phyloP scores from a whole-genome alignment of 2,797 vertebrate species.

The Epinephelus awoara region DNA sequence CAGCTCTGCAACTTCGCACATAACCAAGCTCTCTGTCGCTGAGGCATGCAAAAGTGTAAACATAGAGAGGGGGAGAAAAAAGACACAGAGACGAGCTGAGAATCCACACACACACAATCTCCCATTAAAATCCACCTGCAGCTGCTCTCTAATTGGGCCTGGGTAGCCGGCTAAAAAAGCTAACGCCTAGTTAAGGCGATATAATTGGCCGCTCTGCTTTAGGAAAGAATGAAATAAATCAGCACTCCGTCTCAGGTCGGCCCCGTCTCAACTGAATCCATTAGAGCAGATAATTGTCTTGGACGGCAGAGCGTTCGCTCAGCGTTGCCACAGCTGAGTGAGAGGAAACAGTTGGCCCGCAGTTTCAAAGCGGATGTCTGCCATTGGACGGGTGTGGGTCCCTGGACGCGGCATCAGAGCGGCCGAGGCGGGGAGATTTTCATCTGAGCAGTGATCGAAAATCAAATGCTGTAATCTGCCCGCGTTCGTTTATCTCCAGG shows the following conservation, averaged over 20 bases:
- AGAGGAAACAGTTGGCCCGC: conserved; percentile 58
- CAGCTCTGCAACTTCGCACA: conserved; percentile 59
- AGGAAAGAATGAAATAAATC: conserved; percentile 83
- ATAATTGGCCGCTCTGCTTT: conserved; percentile 83
- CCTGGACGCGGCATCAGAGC: conserved; percentile 31
- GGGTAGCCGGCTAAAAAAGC: conserved; percentile 74
- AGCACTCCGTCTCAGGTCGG: conserved; percentile 73
- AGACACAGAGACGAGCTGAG: conserved; percentile 34
- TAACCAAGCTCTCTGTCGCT: conserved; percentile 61
- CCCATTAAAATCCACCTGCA: conserved; percentile 82
- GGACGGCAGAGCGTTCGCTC: conserved; percentile 60
- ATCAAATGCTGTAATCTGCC: conserved; percentile 50
- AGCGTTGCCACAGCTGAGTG: conserved; percentile 57
- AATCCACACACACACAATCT: conserved; percentile 43
- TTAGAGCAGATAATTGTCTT: conserved; percentile 81
- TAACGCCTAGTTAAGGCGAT: conserved; percentile 81
- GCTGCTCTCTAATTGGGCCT: conserved; percentile 82
- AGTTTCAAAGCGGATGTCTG: conserved; percentile 38
- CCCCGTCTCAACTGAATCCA: conserved; percentile 76
- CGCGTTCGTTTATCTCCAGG: conserved; percentile 36
- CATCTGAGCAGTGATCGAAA: conserved; percentile 58
- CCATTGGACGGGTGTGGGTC: conserved; percentile 38
- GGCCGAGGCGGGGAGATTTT: conserved; percentile 25
- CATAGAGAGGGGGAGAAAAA: not conserved
- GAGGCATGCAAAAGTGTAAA: conserved; percentile 69